phyloP scores from a whole-genome alignment of 2,797 vertebrate species.

The Furcifer pardalis region DNA sequence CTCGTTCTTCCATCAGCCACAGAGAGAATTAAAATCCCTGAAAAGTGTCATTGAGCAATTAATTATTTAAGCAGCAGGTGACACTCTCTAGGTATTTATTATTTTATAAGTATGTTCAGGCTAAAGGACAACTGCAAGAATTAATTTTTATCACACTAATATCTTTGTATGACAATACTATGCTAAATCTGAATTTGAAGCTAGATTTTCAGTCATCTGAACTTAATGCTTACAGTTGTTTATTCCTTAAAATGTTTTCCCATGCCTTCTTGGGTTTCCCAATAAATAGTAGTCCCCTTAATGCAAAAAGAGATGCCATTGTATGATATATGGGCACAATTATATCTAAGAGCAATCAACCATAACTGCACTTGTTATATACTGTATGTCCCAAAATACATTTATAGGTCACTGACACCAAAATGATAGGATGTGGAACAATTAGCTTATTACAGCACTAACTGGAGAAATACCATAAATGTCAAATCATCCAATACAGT shows the following conservation, averaged over 20 bases:
- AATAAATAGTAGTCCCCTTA: too few relatives aligned
- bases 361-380: conserved; percentile 12
- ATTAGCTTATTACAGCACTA: neutral
- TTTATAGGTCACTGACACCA: conserved; percentile 3
- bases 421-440: neutral
- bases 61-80: conserved; percentile 54
- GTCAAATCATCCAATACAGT: neutral
- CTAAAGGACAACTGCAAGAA: conserved; percentile 15
- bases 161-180: conserved; percentile 9
- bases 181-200: neutral
- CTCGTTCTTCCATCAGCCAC: conserved; percentile 13
- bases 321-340: conserved; percentile 19
- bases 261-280: too few relatives aligned
- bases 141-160: neutral
- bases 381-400: neutral
- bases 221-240: neutral
- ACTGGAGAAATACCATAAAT: neutral
- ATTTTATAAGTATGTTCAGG: conserved; percentile 37
- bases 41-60: conserved; percentile 49
- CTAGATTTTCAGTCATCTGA: neutral
- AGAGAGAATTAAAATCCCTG: conserved; percentile 34
- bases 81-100: conserved; percentile 36
- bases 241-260: neutral
- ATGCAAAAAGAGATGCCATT: neutral
- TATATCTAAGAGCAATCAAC: conserved; percentile 19